These are phyloP conservation scores for Eunapius fragilis DNA, from an alignment of 37 sponge, comb jelly and placozoan genomes.

Conservation along the genomic window DNA sequence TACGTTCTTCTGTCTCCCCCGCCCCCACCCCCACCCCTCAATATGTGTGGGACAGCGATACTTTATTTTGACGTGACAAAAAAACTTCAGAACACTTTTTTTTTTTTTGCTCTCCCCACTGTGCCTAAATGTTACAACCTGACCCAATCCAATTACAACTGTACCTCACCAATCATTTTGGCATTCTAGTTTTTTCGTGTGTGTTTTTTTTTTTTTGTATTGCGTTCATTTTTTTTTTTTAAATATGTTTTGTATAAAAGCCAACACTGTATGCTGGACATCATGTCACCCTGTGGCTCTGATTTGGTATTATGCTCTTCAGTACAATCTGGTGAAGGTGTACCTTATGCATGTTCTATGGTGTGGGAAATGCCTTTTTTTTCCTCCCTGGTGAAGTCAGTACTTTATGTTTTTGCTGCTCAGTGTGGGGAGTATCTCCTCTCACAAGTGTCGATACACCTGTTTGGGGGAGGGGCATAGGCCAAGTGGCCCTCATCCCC, in stretches of 20 bases:
- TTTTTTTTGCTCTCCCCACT: neutral
- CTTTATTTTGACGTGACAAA: neutral
- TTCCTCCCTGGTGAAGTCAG: too few species aligned
- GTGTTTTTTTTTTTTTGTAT: neutral
- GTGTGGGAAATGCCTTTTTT: too few species aligned
- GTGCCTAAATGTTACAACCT: too few species aligned
- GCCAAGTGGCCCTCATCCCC: too few species aligned
- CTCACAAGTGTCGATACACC: too few species aligned
- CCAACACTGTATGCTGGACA: neutral
- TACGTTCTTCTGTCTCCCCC: neutral
- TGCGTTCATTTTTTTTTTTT: neutral
- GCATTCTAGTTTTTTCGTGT: neutral
- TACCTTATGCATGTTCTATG: too few species aligned
- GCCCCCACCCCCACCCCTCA: neutral
- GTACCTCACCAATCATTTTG: neutral
- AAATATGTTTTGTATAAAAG: neutral
- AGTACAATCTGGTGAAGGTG: too few species aligned
- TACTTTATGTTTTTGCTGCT: too few species aligned
- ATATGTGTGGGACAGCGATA: neutral
- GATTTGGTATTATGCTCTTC: neutral
- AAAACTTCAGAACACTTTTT: neutral
- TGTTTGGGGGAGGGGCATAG: too few species aligned
- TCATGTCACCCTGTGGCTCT: neutral
- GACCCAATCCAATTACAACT: neutral
- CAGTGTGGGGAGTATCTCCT: too few species aligned